Base-by-base conservation (phyloP, 35 echinoderm and acorn worm species). In the Lytechinus pictus region DNA sequence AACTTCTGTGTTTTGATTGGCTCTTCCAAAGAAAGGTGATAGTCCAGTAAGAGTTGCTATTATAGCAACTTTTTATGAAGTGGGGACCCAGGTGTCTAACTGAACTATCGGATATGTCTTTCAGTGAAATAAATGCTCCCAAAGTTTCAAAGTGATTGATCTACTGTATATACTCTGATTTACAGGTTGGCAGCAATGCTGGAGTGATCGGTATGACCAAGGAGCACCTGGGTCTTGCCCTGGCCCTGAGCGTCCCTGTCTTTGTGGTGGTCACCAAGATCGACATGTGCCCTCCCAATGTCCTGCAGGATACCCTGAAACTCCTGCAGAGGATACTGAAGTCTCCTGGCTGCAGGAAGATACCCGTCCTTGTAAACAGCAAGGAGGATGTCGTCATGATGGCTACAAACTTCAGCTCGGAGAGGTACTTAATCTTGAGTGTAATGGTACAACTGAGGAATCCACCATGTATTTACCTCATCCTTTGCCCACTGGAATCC, bases 241-340 rank as follows among this genome's bases (percentile, higher is more conserved):
- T 99, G 33, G 98, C 98, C 56, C 95, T 99, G 14, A 98, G 97
- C 29, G 98, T 99, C 27, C 98, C 98, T 4, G 97, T 99, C 27
- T 99, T 98, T 94, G 98, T 99, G 14, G 98, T 99, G 1, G 98
- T 98, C 54, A 99, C 98, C 94, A 99, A 99, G 95, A 98, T 98
- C 54, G 97, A 98, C 95, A 98, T 99, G 98, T 99, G 97, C 91
- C 98, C 97, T 28, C 96, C 98, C 51, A 99, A 99, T 24, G 98
- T 99, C 87, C 95, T 99, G 12, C 97, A 98, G 91, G 97, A 99
- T 93, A 98, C 97, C 53, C 71, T 98, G 19, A 99, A 98, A 53
- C 95, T 99, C 1, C 94, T 99, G 58, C 98, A 98, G 86, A 94
- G 98, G 86, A 99, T 99, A 53, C 97, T 99, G 52, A 99, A 99